Percentiles rank a stretch among this genome's conserved stretches.
Evolutionary conservation across 2,888 invertebrate species (phyloP).

Genomic region (Heterodera filipjevi): DNA sequence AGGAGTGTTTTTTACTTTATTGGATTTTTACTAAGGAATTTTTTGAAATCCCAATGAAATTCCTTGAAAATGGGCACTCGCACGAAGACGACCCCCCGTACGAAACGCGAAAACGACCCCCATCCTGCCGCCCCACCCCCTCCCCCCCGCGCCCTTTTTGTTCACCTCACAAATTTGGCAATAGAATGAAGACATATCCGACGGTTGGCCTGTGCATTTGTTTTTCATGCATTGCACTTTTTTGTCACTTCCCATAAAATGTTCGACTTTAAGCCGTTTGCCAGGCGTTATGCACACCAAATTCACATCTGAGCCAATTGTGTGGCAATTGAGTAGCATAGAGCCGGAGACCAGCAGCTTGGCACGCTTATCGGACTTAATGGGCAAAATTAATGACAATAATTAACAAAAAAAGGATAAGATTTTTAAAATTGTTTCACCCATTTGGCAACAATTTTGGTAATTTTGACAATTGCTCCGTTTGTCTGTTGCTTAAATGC

Average conservation of each 20-base stretch:
- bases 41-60: no score
- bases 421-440: background rate
- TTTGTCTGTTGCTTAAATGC: no score
- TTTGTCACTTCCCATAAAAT: background rate
- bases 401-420: background rate
- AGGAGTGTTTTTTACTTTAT: no score
- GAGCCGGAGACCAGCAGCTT: background rate
- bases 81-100: no score
- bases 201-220: background rate
- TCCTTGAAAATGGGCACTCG: no score
- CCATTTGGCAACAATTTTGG: background rate
- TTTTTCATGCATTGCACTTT: background rate
- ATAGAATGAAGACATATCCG: background rate
- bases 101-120: no score
- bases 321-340: background rate
- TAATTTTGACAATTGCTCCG: background rate
- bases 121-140: no score
- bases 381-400: no score
- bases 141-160: no score
- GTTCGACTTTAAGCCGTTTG: background rate
- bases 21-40: no score
- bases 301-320: background rate
- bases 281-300: background rate
- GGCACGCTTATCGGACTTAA: background rate
- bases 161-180: background rate